These are phyloP conservation scores for Leptopilina boulardi DNA, from an alignment of 1,140 invertebrate genomes.

Conservation along the genomic window DNA sequence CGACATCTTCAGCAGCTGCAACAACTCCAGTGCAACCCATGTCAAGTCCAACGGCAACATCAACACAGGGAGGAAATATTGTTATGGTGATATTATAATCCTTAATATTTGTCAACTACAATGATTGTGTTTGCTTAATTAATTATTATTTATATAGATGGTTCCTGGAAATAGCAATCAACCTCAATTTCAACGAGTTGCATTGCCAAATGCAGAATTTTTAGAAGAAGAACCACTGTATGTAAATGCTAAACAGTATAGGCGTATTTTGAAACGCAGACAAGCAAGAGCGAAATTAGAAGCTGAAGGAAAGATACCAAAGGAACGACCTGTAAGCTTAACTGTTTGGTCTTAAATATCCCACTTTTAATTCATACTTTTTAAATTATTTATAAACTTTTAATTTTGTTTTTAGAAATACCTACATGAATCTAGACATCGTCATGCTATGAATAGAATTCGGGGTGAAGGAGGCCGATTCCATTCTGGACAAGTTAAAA, in stretches of 20 bases:
- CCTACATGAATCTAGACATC: constrained; percentile 97
- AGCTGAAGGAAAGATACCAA: constrained; percentile 95
- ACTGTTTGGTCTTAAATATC: too few relatives aligned
- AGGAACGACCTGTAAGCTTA: constrained; percentile 89
- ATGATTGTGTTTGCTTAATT: neutral
- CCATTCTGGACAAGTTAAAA: constrained; percentile 86
- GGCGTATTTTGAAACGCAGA: constrained; percentile 91
- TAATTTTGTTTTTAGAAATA: constrained; percentile 89
- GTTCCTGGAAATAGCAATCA: constrained; percentile 79
- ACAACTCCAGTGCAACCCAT: constrained; percentile 74
- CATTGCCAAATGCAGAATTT: constrained; percentile 82
- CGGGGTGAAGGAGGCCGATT: constrained; percentile 98
- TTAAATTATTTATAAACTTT: constrained; percentile 31
- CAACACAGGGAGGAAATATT: constrained; percentile 83
- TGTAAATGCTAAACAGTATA: constrained; percentile 99
- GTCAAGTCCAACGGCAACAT: constrained; percentile 79
- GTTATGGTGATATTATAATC: constrained; percentile 77
- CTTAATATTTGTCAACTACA: neutral
- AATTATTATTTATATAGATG: constrained; percentile 74
- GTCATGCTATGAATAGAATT: constrained; percentile 98
- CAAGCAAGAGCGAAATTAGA: constrained; percentile 94
- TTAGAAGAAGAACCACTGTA: constrained; percentile 96
- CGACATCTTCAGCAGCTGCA: constrained; percentile 74
- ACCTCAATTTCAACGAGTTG: constrained; percentile 81
- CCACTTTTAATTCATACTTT: too few relatives aligned